Base-by-base conservation (phyloP, 2,113 vertebrate species). In the Hassar affinis region DNA sequence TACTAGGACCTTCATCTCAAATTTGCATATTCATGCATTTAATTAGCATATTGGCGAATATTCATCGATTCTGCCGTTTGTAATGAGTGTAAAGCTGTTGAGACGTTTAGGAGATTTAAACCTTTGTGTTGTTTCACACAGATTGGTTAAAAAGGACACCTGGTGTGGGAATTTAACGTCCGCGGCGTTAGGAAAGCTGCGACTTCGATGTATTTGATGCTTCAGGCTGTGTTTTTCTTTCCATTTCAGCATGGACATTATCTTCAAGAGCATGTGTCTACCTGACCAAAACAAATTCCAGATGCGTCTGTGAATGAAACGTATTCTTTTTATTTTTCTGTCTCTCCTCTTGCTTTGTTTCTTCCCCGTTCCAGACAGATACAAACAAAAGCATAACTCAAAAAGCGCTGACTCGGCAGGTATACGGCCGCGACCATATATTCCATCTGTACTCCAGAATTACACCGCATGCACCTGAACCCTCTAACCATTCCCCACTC, bases 371-470 rank as follows among this genome's bases (percentile, higher is more conserved):
- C 95, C 95, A 95, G 95, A 97, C 92, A 96, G 93, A 97, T 94
- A 95, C 94, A 96, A 95, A 96, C 95, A 95, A 97, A 97, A 95
- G 93, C 94, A 94, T 96, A 95, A 95, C 92, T 95, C 95, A 95
- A 95, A 96, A 95, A 94, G 93, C 89, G 92, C 93, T 83, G 86
- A 93, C 93, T 93, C 95, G n/a, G n/a, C n/a, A 96, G 94, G 94
- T 96, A 94, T 93, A 94, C 90, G 88, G 90, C 93, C 85, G 89
- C 92, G 89, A 92, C 90, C 85, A 90, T 89, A 86, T 91, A 84
- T 90, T 91, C 22, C 81, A n/a, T n/a, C n/a, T n/a, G n/a, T n/a
- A n/a, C n/a, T n/a, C 66, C 38, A 38, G n/a, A 51, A 25, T 69
- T 74, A n/a, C 56, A 47, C 45, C 10, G 8, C 30, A 52, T 77